phyloP scores from a whole-genome alignment of 2,113 vertebrate genomes.

The Neoarius graeffei region DNA sequence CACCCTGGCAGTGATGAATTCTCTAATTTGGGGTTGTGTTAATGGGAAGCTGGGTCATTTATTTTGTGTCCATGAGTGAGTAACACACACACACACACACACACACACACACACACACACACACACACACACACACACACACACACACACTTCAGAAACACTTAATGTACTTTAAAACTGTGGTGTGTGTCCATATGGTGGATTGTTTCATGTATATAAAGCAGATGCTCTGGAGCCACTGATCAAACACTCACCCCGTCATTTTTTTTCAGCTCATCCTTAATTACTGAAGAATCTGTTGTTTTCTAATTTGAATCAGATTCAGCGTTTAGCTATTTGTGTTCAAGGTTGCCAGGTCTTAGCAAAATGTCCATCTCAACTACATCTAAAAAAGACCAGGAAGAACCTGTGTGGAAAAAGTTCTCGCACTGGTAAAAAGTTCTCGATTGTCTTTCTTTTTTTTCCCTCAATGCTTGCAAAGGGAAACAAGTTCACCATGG shows the following conservation, averaged over 20 bases:
- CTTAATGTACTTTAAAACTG: not conserved
- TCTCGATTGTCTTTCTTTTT: not conserved
- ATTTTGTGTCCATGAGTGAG: slow-evolving; percentile 48
- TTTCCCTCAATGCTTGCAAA: not conserved
- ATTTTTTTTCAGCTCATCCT: not conserved
- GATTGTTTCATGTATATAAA: not conserved
- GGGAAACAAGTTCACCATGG: not conserved
- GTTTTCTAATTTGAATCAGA: not conserved
- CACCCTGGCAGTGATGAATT: slow-evolving; percentile 79
- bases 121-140: not conserved
- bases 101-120: not conserved
- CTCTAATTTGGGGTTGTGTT: slow-evolving; percentile 79
- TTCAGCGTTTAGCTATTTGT: not conserved
- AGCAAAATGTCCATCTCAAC: not conserved
- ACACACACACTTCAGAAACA: not conserved
- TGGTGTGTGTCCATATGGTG: slow-evolving; percentile 13
- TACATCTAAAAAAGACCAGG: not conserved
- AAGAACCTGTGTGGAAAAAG: not conserved
- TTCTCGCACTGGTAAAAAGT: not conserved
- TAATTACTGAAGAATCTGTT: not conserved
- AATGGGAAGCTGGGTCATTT: slow-evolving; percentile 79
- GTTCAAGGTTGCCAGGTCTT: not conserved
- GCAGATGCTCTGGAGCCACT: not conserved
- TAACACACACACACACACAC: slow-evolving; percentile 22
- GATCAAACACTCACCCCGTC: not conserved